phyloP scores from a whole-genome alignment of 2,797 vertebrate genomes.

The Gephyroberyx darwinii region DNA sequence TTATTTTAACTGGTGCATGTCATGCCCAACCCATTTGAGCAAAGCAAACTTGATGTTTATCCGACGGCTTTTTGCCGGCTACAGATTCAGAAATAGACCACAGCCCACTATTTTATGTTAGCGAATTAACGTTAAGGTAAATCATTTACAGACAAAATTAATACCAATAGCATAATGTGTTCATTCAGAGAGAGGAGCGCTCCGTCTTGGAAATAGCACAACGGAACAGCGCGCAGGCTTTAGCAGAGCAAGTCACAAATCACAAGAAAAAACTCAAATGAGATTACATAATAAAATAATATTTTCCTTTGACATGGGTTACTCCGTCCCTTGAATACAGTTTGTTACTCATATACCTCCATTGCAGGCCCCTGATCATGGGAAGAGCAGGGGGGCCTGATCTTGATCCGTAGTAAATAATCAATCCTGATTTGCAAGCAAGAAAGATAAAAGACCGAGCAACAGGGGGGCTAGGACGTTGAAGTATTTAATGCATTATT shows the following conservation, averaged over 20 bases:
- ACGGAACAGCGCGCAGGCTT: not conserved
- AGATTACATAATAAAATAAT: not conserved
- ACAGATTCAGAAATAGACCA: not conserved
- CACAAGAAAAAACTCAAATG: not conserved
- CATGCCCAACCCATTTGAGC: not conserved
- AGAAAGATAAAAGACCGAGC: not conserved
- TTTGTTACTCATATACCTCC: slow-evolving; percentile 12
- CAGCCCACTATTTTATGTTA: not conserved
- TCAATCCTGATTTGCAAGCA: not conserved
- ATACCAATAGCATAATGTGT: not conserved
- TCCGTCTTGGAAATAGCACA: not conserved
- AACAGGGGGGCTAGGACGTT: too few relatives aligned
- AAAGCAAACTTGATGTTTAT: not conserved
- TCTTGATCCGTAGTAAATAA: not conserved
- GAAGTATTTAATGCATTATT: not conserved
- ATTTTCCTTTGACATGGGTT: slow-evolving; percentile 1
- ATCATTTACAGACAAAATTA: slow-evolving; percentile 2
- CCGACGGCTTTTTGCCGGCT: not conserved
- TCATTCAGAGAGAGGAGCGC: not conserved
- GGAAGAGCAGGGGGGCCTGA: slow-evolving; percentile 2
- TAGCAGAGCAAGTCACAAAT: not conserved
- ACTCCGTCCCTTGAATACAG: not conserved
- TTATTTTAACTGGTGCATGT: slow-evolving; percentile 16
- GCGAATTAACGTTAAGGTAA: slow-evolving; percentile 3
- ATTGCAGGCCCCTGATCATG: slow-evolving; percentile 1